phyloP scores from a whole-genome alignment of 2,113 vertebrate species.

The Peromyscus maniculatus region DNA sequence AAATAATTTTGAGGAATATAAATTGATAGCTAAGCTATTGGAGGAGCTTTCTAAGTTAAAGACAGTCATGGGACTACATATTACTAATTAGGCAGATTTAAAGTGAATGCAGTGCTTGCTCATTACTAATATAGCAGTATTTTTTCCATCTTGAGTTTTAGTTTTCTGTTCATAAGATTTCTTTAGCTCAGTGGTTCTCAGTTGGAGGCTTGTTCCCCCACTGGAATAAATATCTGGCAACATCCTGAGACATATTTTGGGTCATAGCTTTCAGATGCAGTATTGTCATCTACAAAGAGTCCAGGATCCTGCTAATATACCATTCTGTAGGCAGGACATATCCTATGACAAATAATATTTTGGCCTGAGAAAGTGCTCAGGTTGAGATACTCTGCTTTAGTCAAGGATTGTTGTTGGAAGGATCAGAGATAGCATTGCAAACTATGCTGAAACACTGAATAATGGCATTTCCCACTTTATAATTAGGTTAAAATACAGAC shows the following conservation, averaged over 20 bases:
- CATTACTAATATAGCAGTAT: not conserved
- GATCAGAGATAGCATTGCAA: not conserved
- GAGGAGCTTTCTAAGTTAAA: not conserved
- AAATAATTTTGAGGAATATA: not conserved
- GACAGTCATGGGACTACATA: not conserved
- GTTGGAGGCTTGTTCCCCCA: not conserved
- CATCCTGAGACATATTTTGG: not conserved
- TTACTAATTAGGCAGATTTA: not conserved
- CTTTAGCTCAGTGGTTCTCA: not conserved
- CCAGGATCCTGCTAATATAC: not conserved
- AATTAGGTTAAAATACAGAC: slow-evolving; percentile 19
- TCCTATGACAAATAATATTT: not conserved
- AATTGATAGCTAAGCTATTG: not conserved
- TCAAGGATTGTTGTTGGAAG: not conserved
- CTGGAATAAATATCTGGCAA: not conserved
- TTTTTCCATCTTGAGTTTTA: not conserved
- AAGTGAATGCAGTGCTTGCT: not conserved
- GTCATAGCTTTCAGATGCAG: not conserved
- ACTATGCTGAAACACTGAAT: not conserved
- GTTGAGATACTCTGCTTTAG: not conserved
- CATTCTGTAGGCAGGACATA: not conserved
- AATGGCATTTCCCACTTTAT: not conserved
- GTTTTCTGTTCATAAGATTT: not conserved
- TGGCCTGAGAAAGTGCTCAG: not conserved
- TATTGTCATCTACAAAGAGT: not conserved